Base-by-base conservation (phyloP, 1,140 invertebrate species). In the Brachionus paranguensis region DNA sequence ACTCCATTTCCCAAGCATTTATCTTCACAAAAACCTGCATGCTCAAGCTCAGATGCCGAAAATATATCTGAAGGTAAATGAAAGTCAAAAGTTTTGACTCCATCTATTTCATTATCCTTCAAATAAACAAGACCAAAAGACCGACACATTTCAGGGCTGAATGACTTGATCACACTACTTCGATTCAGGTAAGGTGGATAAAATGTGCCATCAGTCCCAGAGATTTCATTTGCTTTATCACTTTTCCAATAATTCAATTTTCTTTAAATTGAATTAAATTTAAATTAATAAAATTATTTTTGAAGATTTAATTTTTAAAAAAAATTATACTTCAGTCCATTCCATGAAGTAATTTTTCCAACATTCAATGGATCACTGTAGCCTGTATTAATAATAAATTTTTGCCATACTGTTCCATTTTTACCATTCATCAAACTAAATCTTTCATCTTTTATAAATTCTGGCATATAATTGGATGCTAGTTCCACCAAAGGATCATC, bases 361-460 rank as follows among this genome's bases (percentile, higher is more conserved):
- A 83, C 60, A 50, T 83, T 45, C 3, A 37, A 17, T 29, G 47
- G 24, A 65, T 83, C 12, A 53, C 68, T n/a, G 11, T 11, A 7
- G 3, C 60, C 79, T n/a, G 79, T 45, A 3, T 20, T 24, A n/a
- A 83, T 72, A 8, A 50, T n/a, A 29, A 33, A 83, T 33, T 27
- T 83, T 83, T 83, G 79, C 43, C 29, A 83, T 12, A 68, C 29
- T 7, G 79, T 68, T 33, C 60, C 79, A 68, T 83, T 83, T 83
- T 65, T 45, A 12, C 53, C 53, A 50, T 83, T 65, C 41, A 68
- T 55, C n/a, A 83, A 33, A 37, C 79, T 68, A 68, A 83, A 83
- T 68, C 20, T 45, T 17, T 68, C 60, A 20, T 29, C 27, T 45
- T 83, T 83, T 14, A 83, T 24, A n/a, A 83, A 20, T 17, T 37